Conservation (phyloP, 2,113 vertebrate genomes). For the Indicator indicator region DNA sequence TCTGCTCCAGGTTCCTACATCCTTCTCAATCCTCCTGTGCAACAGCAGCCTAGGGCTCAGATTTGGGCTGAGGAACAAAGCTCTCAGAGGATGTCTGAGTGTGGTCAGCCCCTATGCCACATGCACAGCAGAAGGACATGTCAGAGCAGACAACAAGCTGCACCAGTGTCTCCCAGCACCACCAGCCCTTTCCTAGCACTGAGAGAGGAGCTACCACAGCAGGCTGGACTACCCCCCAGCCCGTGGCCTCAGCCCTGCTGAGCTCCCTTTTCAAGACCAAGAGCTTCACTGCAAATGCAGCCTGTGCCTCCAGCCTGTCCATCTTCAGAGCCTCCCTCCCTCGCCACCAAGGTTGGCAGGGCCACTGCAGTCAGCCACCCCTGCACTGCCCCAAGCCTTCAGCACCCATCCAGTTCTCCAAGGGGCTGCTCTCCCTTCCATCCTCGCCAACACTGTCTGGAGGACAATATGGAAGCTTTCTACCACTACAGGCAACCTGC, state of each 20-base stretch:
- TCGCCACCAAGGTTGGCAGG: neutral
- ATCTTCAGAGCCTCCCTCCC: neutral
- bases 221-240: neutral
- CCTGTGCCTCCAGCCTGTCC: neutral
- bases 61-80: neutral
- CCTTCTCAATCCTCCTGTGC: neutral
- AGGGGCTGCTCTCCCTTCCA: neutral
- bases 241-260: neutral
- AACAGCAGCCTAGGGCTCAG: neutral
- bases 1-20: neutral
- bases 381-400: neutral
- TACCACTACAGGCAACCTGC: neutral
- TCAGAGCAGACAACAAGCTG: neutral
- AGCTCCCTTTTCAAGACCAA: neutral
- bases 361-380: no score
- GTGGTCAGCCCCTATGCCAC: neutral
- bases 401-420: neutral
- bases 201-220: neutral
- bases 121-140: accelerated
- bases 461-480: neutral
- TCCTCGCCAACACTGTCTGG: neutral
- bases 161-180: neutral
- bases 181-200: neutral
- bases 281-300: neutral
- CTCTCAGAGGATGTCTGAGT: accelerated